phyloP scores from a whole-genome alignment of 1,140 invertebrate species.

The Agrilus planipennis region DNA sequence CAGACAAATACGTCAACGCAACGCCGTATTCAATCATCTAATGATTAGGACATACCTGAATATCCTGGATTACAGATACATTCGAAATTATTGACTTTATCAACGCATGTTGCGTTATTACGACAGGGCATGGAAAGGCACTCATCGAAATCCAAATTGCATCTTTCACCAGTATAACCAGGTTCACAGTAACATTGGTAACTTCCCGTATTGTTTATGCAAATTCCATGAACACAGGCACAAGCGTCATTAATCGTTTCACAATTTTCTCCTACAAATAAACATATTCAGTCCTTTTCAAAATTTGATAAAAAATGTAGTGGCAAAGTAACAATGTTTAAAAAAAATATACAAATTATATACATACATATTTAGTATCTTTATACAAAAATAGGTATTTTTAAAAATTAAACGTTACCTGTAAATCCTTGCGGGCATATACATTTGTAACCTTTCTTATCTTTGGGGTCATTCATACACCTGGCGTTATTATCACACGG shows the following conservation, averaged over 20 bases:
- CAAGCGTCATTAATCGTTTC: slow-evolving; percentile 71
- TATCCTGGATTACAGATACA: slow-evolving; percentile 77
- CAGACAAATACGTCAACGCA: too few relatives aligned
- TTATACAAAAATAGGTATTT: too few relatives aligned
- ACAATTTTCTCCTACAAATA: slow-evolving; percentile 42
- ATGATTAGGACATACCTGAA: slow-evolving; percentile 37
- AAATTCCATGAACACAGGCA: slow-evolving; percentile 58
- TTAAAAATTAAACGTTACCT: slow-evolving; percentile 55
- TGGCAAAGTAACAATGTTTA: too few relatives aligned
- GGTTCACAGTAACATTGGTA: slow-evolving; percentile 79
- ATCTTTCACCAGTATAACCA: slow-evolving; percentile 71
- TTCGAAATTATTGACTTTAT: slow-evolving; percentile 73
- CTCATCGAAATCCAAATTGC: slow-evolving; percentile 76
- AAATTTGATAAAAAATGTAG: too few relatives aligned
- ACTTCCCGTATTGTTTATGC: slow-evolving; percentile 61
- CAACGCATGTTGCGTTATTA: slow-evolving; percentile 77
- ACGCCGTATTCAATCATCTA: too few relatives aligned
- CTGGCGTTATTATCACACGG: slow-evolving; percentile 59
- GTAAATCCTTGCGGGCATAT: slow-evolving; percentile 65
- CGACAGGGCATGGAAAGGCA: slow-evolving; percentile 79
- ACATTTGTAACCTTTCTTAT: slow-evolving; percentile 37
- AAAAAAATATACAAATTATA: too few relatives aligned
- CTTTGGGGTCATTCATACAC: slow-evolving; percentile 39
- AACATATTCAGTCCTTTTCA: too few relatives aligned
- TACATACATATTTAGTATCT: too few relatives aligned